These are phyloP conservation scores for Hypselothyrea guttata DNA, from an alignment of 2,888 invertebrate species.

Conservation along the genomic window DNA sequence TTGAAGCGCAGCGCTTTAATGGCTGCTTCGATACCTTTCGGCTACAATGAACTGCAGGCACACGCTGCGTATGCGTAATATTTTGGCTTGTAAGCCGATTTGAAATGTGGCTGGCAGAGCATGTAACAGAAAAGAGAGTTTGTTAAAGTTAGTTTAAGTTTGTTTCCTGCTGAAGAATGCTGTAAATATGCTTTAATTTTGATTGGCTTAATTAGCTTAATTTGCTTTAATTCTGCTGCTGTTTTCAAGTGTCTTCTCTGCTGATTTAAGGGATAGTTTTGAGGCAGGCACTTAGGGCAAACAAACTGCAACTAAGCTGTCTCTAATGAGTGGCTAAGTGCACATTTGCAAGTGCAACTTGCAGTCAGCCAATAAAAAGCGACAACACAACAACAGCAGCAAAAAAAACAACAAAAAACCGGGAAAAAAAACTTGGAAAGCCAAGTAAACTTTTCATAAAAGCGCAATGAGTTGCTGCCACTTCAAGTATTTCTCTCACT, in stretches of 20 bases:
- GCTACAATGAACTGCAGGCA: conserved; percentile 6
- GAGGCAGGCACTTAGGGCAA: conserved; percentile 12
- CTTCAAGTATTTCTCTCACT: background rate
- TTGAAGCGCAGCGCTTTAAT: conserved; percentile 63
- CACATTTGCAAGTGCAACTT: conserved; percentile 58
- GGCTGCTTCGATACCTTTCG: conserved; percentile 57
- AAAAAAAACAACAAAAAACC: conserved; percentile 37
- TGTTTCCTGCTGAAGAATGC: too few relatives aligned
- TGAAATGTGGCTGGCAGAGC: conserved; percentile 7
- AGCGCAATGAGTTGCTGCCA: conserved; percentile 1
- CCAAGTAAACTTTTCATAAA: conserved; percentile 57
- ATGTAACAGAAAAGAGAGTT: too few relatives aligned
- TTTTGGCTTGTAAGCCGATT: conserved; percentile 53
- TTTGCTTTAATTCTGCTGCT: too few relatives aligned
- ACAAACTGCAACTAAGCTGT: conserved; percentile 55
- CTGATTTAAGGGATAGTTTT: conserved; percentile 3
- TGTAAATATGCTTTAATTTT: too few relatives aligned
- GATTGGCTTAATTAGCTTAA: too few relatives aligned
- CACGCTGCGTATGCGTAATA: conserved; percentile 51
- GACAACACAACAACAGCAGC: conserved; percentile 33
- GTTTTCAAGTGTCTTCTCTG: too few relatives aligned
- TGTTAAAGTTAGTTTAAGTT: too few relatives aligned
- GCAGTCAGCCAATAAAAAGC: conserved; percentile 57
- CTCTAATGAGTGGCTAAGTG: conserved; percentile 69
- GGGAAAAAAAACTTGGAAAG: conserved; percentile 17